phyloP scores from a whole-genome alignment of 53 echinoderm and acorn worm species.

The Henricia sp. region DNA sequence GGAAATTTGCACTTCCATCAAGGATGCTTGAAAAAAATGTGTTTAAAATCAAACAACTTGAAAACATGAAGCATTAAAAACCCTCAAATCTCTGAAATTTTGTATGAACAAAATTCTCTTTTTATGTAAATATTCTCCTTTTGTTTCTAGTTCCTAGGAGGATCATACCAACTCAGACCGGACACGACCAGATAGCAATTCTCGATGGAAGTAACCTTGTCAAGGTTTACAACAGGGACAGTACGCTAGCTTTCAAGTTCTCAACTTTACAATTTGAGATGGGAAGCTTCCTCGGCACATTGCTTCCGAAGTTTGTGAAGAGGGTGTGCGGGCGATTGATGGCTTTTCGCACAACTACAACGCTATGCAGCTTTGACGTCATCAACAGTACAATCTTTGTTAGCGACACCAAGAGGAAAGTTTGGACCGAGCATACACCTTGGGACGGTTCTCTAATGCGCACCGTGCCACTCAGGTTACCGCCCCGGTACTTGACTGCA shows the following conservation, averaged over 20 bases:
- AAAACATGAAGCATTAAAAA: too few relatives aligned
- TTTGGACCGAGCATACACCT: neutral
- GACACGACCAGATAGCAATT: neutral
- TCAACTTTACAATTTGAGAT: neutral
- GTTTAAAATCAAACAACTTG: too few relatives aligned
- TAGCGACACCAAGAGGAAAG: neutral
- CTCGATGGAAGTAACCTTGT: neutral
- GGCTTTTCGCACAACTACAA: too few relatives aligned
- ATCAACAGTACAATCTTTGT: neutral
- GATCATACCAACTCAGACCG: neutral
- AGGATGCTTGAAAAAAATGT: too few relatives aligned
- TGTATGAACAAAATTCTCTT: too few relatives aligned
- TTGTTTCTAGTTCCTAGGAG: neutral
- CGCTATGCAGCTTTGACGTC: neutral
- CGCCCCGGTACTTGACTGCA: neutral
- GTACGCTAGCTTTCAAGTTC: neutral
- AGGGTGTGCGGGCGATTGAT: too few relatives aligned
- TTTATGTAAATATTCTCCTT: neutral
- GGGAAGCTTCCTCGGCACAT: too few relatives aligned
- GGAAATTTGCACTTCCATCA: too few relatives aligned
- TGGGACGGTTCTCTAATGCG: neutral
- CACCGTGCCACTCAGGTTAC: neutral
- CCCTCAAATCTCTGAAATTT: too few relatives aligned
- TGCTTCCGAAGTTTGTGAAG: too few relatives aligned
- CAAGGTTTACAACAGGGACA: conserved; percentile 4